A percentile compares a stretch with the other conserved stretches of the same genome.
These are phyloP conservation scores for Cinclus cinclus DNA, from an alignment of 2,113 vertebrate genomes.

Conservation along the genomic window DNA sequence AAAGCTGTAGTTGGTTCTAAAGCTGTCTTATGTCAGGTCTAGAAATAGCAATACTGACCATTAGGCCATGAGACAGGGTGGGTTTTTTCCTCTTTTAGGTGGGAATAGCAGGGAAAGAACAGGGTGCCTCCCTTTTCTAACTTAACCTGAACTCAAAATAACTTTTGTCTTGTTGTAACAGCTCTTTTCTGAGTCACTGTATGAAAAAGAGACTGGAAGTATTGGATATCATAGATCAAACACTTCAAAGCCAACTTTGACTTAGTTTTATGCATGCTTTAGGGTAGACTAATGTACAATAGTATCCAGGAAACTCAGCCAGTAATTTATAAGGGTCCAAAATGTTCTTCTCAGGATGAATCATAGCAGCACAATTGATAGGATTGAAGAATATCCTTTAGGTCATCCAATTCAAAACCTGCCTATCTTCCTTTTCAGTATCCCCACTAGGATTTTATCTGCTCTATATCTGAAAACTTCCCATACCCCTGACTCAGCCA, in stretches of 20 bases:
- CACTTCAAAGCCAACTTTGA: constrained; percentile 63
- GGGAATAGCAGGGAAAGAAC: background rate
- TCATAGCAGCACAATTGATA: constrained; percentile 55
- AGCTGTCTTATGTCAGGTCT: background rate
- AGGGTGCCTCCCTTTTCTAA: constrained; percentile 25
- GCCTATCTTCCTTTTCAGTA: background rate
- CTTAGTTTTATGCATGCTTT: constrained; percentile 48
- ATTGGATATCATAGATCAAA: constrained; percentile 29
- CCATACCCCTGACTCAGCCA: background rate
- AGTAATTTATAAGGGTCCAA: constrained; percentile 61
- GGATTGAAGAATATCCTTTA: constrained; percentile 32
- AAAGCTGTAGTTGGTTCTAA: constrained; percentile 6
- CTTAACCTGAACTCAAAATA: constrained; percentile 57
- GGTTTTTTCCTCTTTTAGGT: background rate
- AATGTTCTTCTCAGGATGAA: constrained; percentile 58
- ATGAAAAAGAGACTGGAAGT: constrained; percentile 36
- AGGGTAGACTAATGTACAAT: constrained; percentile 47
- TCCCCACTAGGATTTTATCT: constrained; percentile 2
- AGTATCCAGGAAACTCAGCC: constrained; percentile 64
- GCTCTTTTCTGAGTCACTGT: constrained; percentile 51
- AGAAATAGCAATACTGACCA: constrained; percentile 20
- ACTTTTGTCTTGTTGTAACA: constrained; percentile 36
- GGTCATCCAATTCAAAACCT: constrained; percentile 29
- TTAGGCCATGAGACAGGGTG: background rate
- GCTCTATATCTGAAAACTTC: background rate